A percentile compares a stretch with the other conserved stretches of the same genome.
These are phyloP conservation scores for Phainopepla nitens DNA, from an alignment of 2,113 vertebrate genomes.

Conservation along the genomic window DNA sequence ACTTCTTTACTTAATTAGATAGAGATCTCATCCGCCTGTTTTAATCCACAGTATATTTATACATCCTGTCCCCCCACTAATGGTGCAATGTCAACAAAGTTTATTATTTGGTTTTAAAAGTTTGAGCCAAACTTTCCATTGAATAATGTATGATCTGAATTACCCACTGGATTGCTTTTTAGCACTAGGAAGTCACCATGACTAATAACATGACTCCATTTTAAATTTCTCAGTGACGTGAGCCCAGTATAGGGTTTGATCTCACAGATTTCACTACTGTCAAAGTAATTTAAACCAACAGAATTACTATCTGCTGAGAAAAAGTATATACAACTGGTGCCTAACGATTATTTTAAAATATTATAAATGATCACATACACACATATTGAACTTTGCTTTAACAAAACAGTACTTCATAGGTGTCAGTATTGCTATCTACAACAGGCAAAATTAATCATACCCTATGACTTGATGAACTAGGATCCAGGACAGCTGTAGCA, in stretches of 20 bases:
- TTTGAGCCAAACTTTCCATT: neutral
- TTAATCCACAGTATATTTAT: neutral
- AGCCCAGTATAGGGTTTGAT: neutral
- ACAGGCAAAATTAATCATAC: neutral
- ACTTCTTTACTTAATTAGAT: neutral
- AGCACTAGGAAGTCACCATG: neutral
- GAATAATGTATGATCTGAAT: neutral
- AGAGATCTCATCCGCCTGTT: neutral
- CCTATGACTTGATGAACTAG: neutral
- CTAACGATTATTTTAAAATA: neutral
- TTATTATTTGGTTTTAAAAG: neutral
- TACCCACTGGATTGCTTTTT: neutral
- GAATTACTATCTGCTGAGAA: neutral
- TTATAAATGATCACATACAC: neutral
- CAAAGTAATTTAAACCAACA: neutral
- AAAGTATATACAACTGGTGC: neutral
- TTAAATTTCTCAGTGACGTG: neutral
- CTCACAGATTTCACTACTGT: neutral
- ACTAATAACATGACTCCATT: neutral
- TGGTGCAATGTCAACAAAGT: neutral
- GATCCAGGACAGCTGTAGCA: neutral
- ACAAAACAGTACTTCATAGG: neutral
- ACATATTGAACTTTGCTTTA: neutral
- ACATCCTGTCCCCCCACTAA: accelerated
- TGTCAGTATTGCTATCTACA: neutral